Percentiles rank a stretch among this genome's conserved stretches.
Conservation (phyloP, 2,888 invertebrate genomes). For the Mamestra brassicae region DNA sequence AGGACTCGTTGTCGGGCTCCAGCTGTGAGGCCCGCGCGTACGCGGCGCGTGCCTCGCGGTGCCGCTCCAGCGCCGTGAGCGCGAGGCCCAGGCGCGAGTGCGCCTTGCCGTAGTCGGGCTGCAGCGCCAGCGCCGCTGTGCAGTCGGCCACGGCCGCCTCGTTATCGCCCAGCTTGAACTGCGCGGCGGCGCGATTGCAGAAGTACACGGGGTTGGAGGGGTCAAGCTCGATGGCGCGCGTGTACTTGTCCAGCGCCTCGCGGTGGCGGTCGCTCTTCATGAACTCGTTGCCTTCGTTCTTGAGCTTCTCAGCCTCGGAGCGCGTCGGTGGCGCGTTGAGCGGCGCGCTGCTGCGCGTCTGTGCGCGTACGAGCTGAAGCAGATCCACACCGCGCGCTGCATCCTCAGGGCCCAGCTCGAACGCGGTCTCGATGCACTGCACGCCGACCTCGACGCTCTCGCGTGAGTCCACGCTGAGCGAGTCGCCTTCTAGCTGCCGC, state of each 20-base stretch:
- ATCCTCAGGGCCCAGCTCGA: conserved; percentile 92
- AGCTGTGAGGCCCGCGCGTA: conserved; percentile 97
- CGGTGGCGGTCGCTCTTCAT: conserved; percentile 96
- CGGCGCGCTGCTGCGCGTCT: conserved; percentile 68
- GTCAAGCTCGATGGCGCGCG: conserved; percentile 97
- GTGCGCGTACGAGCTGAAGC: conserved; percentile 76
- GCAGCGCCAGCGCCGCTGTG: conserved; percentile 96
- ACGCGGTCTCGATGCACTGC: conserved; percentile 98
- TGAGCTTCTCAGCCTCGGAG: conserved; percentile 95
- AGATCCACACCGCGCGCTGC: conserved; percentile 80
- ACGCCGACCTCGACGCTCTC: conserved; percentile 98
- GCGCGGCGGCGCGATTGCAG: conserved; percentile 99
- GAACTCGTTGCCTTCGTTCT: conserved; percentile 96
- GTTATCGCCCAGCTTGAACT: conserved; percentile 96
- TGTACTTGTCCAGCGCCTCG: conserved; percentile 96
- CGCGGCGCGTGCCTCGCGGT: conserved; percentile 95
- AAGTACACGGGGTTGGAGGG: conserved; percentile 98
- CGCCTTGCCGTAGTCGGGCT: conserved; percentile 98
- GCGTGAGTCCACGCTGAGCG: conserved; percentile 85
- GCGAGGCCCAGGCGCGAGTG: conserved; percentile 98
- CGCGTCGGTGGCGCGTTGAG: conserved; percentile 72
- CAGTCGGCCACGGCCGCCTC: conserved; percentile 97
- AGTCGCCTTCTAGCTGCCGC: conserved; percentile 88
- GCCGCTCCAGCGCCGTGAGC: conserved; percentile 95
- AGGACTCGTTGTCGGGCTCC: conserved; percentile 98